Base-by-base conservation (phyloP, 2,113 vertebrate genomes). In the Merops nubicus region DNA sequence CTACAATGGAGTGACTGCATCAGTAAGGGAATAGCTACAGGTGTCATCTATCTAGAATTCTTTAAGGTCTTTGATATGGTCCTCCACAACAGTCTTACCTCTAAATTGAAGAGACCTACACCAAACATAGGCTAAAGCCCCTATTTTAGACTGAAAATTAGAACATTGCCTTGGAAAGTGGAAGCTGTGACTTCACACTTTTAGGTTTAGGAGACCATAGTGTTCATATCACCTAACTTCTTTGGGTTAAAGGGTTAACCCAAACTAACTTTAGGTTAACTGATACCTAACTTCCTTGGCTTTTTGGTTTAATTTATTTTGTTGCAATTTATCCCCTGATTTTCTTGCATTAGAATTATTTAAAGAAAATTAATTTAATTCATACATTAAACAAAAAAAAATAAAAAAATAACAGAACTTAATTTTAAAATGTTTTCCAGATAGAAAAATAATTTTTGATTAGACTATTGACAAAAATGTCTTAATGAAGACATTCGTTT, bases 401-500 rank as follows among this genome's bases (percentile, higher is more conserved):
- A 1, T 1, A 15, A 57, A 59, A 62, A 75, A n/a, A 0, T 36
- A 79, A 15, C 2, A 47, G 36, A 69, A n/a, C 5, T 48, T 57
- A 6, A 36, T 48, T 85, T 59, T 40, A 16, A 89, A 83, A 48
- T 36, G 10, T 38, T 86, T 94, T 77, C 12, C 20, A 74, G 38
- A 26, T 12, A 70, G 26, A 59, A 91, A 38, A 84, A 72, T 31
- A 62, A n/a, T 36, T 75, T 36, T 1, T 88, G 5, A 45, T 56
- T 85, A n/a, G 25, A 74, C 8, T 82, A 38, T 4, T 88, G 43
- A 68, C 31, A 93, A 88, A 87, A 91, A 57, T 60, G 8, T 72
- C 45, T 38, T 62, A 60, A 50, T 42, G n/a, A 33, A 69, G 43
- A 73, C 57, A 73, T 59, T 15, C 8, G 6, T 26, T 62, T 84